A percentile compares a stretch with the other conserved stretches of the same genome.
These are phyloP conservation scores for Schlechtendalia chinensis DNA, from an alignment of 1,140 invertebrate genomes.

Conservation along the genomic window DNA sequence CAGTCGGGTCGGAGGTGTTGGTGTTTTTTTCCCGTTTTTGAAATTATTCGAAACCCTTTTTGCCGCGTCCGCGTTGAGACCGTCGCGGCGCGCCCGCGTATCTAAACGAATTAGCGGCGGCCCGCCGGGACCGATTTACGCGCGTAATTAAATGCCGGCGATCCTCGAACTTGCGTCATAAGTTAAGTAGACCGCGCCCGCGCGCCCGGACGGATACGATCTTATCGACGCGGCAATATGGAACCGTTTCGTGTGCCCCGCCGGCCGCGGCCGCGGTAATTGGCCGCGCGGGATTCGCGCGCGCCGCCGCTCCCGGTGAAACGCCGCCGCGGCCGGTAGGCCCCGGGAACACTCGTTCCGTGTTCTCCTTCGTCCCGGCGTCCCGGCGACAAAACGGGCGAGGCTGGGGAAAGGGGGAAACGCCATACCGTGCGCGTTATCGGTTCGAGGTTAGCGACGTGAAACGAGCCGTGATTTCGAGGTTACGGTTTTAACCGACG, in stretches of 20 bases:
- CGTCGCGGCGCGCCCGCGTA: conserved; percentile 18
- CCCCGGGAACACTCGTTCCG: no score
- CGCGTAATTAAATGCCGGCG: conserved; percentile 41
- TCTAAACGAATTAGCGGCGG: conserved; percentile 48
- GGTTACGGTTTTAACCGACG: no score
- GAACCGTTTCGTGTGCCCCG: conserved; percentile 34
- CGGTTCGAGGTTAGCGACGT: no score
- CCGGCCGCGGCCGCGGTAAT: conserved; percentile 20
- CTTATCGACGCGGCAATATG: conserved; percentile 48
- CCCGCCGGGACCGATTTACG: conserved; percentile 35
- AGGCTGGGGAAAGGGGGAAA: no score
- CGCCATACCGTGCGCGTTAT: no score
- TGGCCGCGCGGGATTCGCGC: conserved; percentile 31
- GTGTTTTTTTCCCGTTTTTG: not conserved
- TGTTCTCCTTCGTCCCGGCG: no score
- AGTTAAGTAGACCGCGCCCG: conserved; percentile 35
- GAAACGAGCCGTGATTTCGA: no score
- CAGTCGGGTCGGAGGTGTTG: conserved; percentile 26
- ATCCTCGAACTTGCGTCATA: conserved; percentile 49
- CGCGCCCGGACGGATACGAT: conserved; percentile 43
- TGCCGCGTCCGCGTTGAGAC: conserved; percentile 36
- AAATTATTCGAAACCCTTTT: conserved; percentile 42
- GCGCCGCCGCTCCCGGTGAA: no score
- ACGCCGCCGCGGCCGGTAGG: no score
- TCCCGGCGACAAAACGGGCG: no score